A percentile compares a stretch with the other conserved stretches of the same genome.
phyloP scores from a whole-genome alignment of 2,888 invertebrate genomes.

The Eubasilissa splendida region DNA sequence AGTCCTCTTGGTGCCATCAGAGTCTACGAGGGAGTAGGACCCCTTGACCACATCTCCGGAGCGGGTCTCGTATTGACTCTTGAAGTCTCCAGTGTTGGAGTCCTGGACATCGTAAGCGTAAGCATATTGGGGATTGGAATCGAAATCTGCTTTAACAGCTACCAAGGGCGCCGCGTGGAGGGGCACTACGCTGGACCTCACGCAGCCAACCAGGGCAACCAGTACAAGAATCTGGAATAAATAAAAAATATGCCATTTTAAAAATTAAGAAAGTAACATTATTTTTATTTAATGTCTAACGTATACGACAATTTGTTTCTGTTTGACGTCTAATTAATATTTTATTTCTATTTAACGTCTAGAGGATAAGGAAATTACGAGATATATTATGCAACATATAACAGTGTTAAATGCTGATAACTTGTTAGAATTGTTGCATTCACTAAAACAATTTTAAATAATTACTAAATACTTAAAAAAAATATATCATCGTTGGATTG shows the following conservation, averaged over 20 bases:
- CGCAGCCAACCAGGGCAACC: slow-evolving; percentile 50
- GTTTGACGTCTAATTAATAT: neutral
- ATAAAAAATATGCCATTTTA: neutral
- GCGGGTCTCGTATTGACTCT: slow-evolving; percentile 63
- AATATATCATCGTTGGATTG: too few relatives aligned
- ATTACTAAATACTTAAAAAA: too few relatives aligned
- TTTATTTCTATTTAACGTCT: neutral
- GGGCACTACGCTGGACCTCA: slow-evolving; percentile 48
- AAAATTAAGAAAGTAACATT: neutral
- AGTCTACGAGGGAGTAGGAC: slow-evolving; percentile 63
- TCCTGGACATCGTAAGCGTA: slow-evolving; percentile 65
- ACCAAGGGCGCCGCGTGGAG: slow-evolving; percentile 51
- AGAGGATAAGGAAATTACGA: neutral
- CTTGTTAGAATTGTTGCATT: too few relatives aligned
- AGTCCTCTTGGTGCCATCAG: slow-evolving; percentile 63
- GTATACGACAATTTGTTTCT: too few relatives aligned
- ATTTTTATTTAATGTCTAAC: too few relatives aligned
- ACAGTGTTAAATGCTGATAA: too few relatives aligned
- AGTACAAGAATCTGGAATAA: slow-evolving; percentile 52
- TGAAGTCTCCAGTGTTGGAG: slow-evolving; percentile 63
- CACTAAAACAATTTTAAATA: too few relatives aligned
- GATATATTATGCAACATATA: too few relatives aligned
- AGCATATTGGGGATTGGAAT: slow-evolving; percentile 62
- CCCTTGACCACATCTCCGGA: slow-evolving; percentile 64
- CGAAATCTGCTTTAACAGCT: slow-evolving; percentile 49